phyloP scores from a whole-genome alignment of 2,888 invertebrate genomes.

The Pristionchus japonicus region DNA sequence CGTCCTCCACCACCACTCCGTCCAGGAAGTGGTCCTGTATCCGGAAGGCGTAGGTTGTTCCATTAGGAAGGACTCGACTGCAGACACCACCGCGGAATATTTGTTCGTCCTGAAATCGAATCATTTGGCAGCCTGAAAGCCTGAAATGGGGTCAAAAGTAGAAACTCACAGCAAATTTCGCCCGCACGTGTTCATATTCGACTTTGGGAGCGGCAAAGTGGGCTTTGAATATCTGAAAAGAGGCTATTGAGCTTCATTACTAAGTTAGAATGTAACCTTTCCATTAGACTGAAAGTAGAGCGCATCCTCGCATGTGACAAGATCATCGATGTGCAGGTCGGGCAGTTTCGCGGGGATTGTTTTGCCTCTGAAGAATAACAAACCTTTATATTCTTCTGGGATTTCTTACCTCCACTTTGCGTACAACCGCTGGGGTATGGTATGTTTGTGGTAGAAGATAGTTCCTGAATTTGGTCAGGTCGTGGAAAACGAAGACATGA shows the following conservation, averaged over 20 bases:
- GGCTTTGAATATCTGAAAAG: neutral
- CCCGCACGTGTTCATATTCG: neutral
- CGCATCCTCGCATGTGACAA: neutral
- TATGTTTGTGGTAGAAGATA: neutral
- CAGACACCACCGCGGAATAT: neutral
- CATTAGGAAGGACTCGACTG: neutral
- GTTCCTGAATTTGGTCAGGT: neutral
- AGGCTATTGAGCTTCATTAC: neutral
- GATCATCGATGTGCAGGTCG: neutral
- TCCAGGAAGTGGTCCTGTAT: neutral
- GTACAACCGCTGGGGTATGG: neutral
- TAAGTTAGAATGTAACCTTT: neutral
- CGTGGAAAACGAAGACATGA: neutral
- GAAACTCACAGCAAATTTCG: neutral
- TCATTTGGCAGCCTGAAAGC: too few species aligned
- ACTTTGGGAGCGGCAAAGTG: neutral
- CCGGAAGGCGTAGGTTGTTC: neutral
- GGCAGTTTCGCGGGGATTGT: neutral
- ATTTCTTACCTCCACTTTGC: neutral
- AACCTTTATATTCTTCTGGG: too few species aligned
- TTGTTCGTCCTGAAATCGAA: neutral
- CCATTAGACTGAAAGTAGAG: neutral
- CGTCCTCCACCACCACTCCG: neutral
- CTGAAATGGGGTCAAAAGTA: neutral
- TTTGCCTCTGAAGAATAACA: neutral